These are phyloP conservation scores for Microtus richardsoni DNA, from an alignment of 2,113 vertebrate genomes.

Conservation along the genomic window DNA sequence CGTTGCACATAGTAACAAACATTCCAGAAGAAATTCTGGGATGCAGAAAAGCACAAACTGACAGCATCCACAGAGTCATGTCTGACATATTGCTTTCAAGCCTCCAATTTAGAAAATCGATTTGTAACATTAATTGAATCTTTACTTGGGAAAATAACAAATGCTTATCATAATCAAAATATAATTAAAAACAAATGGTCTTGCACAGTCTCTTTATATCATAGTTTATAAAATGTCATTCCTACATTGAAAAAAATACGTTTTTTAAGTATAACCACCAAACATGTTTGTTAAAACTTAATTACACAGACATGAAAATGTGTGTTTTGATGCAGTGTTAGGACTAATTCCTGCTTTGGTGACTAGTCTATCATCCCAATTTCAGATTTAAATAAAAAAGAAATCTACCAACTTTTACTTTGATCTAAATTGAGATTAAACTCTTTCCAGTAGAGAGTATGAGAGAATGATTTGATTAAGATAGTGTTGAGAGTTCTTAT, in stretches of 20 bases:
- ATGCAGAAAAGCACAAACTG: conserved; percentile 55
- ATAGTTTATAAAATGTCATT: conserved; percentile 81
- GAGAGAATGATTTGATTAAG: conserved; percentile 68
- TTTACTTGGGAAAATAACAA: conserved; percentile 80
- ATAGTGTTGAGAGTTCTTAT: conserved; percentile 65
- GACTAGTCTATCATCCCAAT: conserved; percentile 64
- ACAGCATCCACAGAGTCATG: conserved; percentile 58
- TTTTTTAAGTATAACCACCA: conserved; percentile 83
- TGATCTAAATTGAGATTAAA: conserved; percentile 75
- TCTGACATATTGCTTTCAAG: conserved; percentile 70
- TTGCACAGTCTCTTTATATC: conserved; percentile 79
- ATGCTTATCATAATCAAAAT: conserved; percentile 82
- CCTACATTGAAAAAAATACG: conserved; percentile 83
- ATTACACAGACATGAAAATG: conserved; percentile 80
- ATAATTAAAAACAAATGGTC: conserved; percentile 84
- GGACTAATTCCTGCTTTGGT: conserved; percentile 77
- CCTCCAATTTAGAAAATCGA: conserved; percentile 80
- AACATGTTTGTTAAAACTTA: conserved; percentile 86
- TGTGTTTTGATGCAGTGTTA: conserved; percentile 70
- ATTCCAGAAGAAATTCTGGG: conserved; percentile 68
- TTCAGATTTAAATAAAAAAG: conserved; percentile 58
- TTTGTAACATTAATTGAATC: conserved; percentile 83
- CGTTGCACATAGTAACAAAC: conserved; percentile 56
- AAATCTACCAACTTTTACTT: conserved; percentile 35
- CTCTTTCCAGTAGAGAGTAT: conserved; percentile 21